Base-by-base conservation (phyloP, 2,888 invertebrate genomes). In the Synanthedon vespiformis region DNA sequence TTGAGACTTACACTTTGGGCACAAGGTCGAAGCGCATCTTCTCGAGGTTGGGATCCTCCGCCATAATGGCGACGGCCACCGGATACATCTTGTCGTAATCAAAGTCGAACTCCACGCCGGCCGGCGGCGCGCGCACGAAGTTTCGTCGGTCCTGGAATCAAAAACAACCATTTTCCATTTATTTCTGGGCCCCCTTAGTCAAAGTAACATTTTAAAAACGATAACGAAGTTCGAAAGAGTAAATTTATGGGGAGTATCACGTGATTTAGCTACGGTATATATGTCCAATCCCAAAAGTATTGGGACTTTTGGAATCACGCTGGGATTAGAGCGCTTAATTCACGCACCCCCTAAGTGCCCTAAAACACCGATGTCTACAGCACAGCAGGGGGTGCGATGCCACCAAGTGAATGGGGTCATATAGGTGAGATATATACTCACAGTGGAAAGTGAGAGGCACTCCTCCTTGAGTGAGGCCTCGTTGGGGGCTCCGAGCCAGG, bases 11-110 rank as follows among this genome's bases (percentile, higher is more conserved):
- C 98, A 96, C 93, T 94, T 99, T 99, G 70, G 99, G 99, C 77
- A 99, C 99, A 75, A 99, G 92, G 83, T 98, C 97, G 89, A 98
- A 99, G 84, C 99, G 94, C 97, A 99, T 98, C 88, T 96, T 96
- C 86, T 97, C 95, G 72, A 99, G 91, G 85, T 97, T 96, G 57
- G 95, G 93, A 87, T 99, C 99, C 78, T 97, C 95, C 63, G 94
- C 93, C 88, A 99, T 93, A 70, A 97, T 96, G 67, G 96, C 94
- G 88, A 95, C 92, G 58, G 99, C 99, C 73, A 98, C 92, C 48
- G 97, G 97, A 83, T 94, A 95, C 84, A 95, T 93, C 65, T 93
- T 91, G 78, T 96, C 95, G 80, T 96, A 97, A 81, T 98, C 96
- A 88, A 98, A 99, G 62, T 94, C 92, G 78, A 97, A 99, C 78